These are phyloP conservation scores for Arion vulgaris DNA, from an alignment of 1,140 invertebrate species.

Conservation along the genomic window DNA sequence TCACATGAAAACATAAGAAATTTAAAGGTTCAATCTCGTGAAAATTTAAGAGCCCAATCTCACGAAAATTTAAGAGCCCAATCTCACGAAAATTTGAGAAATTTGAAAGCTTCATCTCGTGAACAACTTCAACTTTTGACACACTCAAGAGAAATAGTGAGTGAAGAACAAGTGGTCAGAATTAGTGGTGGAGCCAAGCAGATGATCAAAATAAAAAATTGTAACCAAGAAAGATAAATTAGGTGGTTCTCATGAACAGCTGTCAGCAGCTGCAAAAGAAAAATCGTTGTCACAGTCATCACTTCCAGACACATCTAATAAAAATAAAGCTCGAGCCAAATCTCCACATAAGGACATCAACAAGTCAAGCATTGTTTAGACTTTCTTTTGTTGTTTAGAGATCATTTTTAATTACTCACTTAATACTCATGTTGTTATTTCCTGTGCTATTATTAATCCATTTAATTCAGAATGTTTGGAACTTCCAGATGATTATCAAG, in stretches of 20 bases:
- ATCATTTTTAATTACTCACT: too few species aligned
- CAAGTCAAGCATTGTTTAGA: neutral
- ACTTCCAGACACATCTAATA: neutral
- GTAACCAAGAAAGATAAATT: neutral
- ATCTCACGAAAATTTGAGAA: conserved; percentile 19
- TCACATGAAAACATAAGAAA: conserved; percentile 24
- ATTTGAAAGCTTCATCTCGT: conserved; percentile 14
- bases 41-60: conserved; percentile 19
- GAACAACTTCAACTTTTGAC: neutral
- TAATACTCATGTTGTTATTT: too few species aligned
- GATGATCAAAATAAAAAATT: conserved; percentile 12
- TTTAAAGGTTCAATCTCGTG: conserved; percentile 11
- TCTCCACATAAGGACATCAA: neutral
- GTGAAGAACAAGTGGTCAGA: neutral
- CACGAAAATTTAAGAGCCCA: conserved; percentile 7
- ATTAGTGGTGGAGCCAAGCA: conserved; percentile 22
- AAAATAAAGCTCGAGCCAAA: neutral
- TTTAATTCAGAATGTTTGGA: too few species aligned
- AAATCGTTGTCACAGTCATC: conserved; percentile 33
- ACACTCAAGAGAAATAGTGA: neutral
- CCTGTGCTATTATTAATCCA: too few species aligned
- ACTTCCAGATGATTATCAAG: too few species aligned
- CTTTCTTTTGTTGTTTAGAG: neutral
- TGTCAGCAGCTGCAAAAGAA: neutral
- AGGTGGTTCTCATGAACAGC: conserved; percentile 18